Percentiles rank a stretch among this genome's conserved stretches.
phyloP scores from a whole-genome alignment of 2,113 vertebrate genomes.

The Microtus richardsoni region DNA sequence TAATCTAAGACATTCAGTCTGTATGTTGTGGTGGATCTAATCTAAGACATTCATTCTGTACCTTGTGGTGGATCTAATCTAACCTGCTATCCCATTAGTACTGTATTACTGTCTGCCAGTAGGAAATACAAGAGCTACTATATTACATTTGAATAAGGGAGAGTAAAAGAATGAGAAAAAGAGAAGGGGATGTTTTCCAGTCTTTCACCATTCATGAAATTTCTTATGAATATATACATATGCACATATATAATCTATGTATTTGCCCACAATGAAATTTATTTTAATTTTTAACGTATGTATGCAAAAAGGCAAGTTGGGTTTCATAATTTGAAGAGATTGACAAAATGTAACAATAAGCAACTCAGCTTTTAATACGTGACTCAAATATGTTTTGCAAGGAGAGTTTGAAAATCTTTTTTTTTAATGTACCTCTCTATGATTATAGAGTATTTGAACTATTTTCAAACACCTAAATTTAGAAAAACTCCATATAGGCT shows the following conservation, averaged over 20 bases:
- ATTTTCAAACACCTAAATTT: constrained; percentile 87
- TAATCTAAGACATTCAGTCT: no score
- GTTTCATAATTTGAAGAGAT: constrained; percentile 30
- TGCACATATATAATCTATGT: not conserved
- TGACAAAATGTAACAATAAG: not conserved
- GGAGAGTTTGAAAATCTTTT: constrained; percentile 56
- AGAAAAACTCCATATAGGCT: constrained; percentile 85
- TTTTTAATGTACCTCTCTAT: constrained; percentile 72
- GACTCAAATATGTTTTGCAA: constrained; percentile 61
- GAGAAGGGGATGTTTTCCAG: not conserved
- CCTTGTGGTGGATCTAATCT: constrained; percentile 34
- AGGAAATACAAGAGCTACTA: constrained; percentile 49
- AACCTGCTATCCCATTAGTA: constrained; percentile 70
- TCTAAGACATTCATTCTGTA: not conserved
- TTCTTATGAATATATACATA: not conserved
- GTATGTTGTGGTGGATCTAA: no score
- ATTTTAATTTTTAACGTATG: not conserved
- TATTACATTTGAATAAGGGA: constrained; percentile 62
- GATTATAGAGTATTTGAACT: constrained; percentile 86
- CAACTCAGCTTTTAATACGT: not conserved
- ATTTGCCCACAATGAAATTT: not conserved
- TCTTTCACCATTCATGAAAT: not conserved
- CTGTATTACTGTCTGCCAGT: constrained; percentile 35
- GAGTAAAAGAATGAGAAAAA: not conserved
- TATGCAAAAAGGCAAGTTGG: not conserved